Percentiles rank a stretch among this genome's conserved stretches.
Conservation (phyloP, 2,113 vertebrate genomes). For the Perca fluviatilis region DNA sequence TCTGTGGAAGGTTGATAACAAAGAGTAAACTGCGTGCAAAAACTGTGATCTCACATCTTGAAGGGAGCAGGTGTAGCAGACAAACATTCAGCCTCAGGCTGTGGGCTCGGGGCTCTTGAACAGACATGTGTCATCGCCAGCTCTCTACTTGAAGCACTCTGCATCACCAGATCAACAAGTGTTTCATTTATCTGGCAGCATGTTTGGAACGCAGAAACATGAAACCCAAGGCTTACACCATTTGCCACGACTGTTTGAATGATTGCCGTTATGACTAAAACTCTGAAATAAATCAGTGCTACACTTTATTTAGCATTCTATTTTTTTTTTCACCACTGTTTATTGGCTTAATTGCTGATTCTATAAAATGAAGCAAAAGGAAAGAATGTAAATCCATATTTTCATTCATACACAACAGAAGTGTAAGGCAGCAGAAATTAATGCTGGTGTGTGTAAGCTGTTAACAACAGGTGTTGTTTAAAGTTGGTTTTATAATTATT, state of each 20-base stretch:
- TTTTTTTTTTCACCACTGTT: not conserved
- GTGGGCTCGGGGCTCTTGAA: conserved; percentile 52
- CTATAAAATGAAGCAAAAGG: not conserved
- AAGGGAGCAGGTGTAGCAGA: conserved; percentile 68
- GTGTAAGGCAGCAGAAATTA: not conserved
- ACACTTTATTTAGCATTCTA: not conserved
- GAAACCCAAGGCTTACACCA: not conserved
- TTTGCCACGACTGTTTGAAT: not conserved
- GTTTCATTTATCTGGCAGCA: conserved; percentile 19
- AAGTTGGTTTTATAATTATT: not conserved
- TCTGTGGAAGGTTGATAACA: not conserved
- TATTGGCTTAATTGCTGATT: not conserved
- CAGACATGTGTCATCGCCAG: conserved; percentile 77
- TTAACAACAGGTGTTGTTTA: conserved; percentile 22
- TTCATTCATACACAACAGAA: not conserved
- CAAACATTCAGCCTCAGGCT: conserved; percentile 57
- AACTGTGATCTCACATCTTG: conserved; percentile 25
- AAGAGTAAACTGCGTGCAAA: not conserved
- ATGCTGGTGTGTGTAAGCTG: not conserved
- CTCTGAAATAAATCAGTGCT: not conserved
- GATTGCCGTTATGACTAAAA: not conserved
- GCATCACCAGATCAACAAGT: conserved; percentile 41
- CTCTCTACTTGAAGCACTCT: conserved; percentile 70
- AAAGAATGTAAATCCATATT: not conserved
- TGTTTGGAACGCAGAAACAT: conserved; percentile 15